phyloP scores from a whole-genome alignment of 2,113 vertebrate genomes.

The Petrocephalus microphthalmus region DNA sequence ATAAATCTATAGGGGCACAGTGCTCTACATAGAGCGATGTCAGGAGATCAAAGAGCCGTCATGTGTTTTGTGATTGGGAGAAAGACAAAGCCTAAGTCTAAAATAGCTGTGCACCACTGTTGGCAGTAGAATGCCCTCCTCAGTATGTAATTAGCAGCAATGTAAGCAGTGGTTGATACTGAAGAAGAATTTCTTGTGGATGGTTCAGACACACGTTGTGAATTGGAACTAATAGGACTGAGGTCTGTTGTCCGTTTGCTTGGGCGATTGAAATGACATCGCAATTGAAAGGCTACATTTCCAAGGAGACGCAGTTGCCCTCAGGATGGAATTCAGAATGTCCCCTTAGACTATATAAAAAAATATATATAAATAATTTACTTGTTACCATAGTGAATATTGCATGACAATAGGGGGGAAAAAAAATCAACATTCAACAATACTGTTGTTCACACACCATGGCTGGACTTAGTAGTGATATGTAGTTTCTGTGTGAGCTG shows the following conservation, averaged over 20 bases:
- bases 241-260: background rate
- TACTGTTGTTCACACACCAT: background rate
- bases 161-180: background rate
- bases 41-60: background rate
- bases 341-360: background rate
- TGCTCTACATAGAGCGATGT: background rate
- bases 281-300: background rate
- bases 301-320: background rate
- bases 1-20: background rate
- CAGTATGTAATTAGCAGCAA: conserved; percentile 3
- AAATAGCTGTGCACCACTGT: background rate
- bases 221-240: background rate
- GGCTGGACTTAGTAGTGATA: background rate
- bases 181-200: background rate
- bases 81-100: background rate
- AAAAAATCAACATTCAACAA: background rate
- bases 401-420: background rate
- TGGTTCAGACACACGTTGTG: background rate
- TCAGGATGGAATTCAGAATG: background rate
- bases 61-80: background rate
- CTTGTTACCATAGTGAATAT: background rate
- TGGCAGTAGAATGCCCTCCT: background rate
- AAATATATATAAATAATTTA: too few species aligned
- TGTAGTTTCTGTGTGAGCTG: background rate
- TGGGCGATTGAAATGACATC: background rate